phyloP scores from a whole-genome alignment of 1,140 invertebrate genomes.

The Heliconius hermathena region DNA sequence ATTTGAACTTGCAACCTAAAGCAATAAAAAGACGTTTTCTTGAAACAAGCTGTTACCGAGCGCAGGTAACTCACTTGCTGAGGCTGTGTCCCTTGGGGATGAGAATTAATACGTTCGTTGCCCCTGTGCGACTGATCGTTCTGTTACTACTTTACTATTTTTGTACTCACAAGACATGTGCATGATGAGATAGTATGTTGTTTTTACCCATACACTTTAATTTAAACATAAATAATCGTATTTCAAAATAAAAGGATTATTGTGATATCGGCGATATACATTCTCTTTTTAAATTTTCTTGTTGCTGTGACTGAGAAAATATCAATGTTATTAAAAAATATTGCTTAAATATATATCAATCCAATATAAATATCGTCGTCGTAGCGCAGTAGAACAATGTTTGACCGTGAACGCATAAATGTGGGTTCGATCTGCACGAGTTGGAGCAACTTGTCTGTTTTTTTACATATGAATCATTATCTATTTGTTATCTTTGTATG shows the following conservation, averaged over 20 bases:
- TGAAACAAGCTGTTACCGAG: conserved; percentile 42
- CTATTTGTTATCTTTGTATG: background rate
- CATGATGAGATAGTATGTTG: background rate
- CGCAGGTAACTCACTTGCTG: conserved; percentile 42
- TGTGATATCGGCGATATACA: no score
- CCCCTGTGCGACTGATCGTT: conserved; percentile 39
- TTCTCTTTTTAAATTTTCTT: no score
- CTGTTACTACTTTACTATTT: conserved; percentile 38
- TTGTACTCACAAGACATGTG: conserved; percentile 34
- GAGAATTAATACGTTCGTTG: conserved; percentile 68
- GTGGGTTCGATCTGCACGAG: background rate
- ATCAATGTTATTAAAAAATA: no score
- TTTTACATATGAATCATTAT: background rate
- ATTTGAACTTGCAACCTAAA: background rate
- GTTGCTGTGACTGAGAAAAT: no score
- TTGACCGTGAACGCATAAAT: background rate
- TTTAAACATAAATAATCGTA: no score
- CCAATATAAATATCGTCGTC: background rate
- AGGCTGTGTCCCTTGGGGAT: conserved; percentile 46
- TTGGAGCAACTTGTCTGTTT: background rate
- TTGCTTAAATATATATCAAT: background rate
- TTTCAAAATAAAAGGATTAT: no score
- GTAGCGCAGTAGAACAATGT: background rate
- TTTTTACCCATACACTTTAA: background rate
- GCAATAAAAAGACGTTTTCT: conserved; percentile 43